Evolutionary conservation across 2,888 invertebrate genomes (phyloP), one percentile per base, ranked within the genome.

Genomic region (Xestia rhomboidea): DNA sequence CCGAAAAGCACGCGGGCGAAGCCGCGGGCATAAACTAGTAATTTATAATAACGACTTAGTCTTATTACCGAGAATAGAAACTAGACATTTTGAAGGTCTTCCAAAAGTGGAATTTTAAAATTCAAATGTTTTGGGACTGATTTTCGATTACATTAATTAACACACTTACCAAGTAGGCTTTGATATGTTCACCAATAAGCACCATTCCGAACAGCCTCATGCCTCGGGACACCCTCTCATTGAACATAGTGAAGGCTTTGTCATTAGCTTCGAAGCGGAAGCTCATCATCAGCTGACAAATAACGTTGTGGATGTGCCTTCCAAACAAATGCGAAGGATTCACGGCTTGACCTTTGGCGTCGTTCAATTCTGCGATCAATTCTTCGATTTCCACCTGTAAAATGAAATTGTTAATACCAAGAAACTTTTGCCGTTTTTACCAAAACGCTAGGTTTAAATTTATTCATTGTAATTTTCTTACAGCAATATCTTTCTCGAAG

Each of bases 271-370:
- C 97, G 92, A 98, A 99, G 15, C 98, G 97, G 1, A 98, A 98
- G 62, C 98, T 98, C 98, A 99, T 98, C 94, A 98, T 97, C 84
- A 98, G 97, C 84, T 98, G 98, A 92, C 98, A 98, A 81, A 99
- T 98, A 3, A 99, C 98, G 93, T 99, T 99, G 92, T 98, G 98
- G 78, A 98, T 97, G 30, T 98, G 98, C 82, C 98, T 97, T 38
- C 98, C 98, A 62, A 99, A 96, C 13, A 97, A 94, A 0, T 97
- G 97, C 5, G 97, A 97, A 76, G 98, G 95, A 90, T 98, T 97
- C 41, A 97, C 96, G 0, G 98, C 97, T 67, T 71, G 41, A n/a
- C 83, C 87, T 1, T 84, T 69, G 7, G 82, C 68, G 8, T 51
- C 75, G 6, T 82, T 69, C 5, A 91, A 54, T 54, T 74, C 83